phyloP scores from a whole-genome alignment of 35 echinoderm and acorn worm species.

The Stichopus chloronotus region DNA sequence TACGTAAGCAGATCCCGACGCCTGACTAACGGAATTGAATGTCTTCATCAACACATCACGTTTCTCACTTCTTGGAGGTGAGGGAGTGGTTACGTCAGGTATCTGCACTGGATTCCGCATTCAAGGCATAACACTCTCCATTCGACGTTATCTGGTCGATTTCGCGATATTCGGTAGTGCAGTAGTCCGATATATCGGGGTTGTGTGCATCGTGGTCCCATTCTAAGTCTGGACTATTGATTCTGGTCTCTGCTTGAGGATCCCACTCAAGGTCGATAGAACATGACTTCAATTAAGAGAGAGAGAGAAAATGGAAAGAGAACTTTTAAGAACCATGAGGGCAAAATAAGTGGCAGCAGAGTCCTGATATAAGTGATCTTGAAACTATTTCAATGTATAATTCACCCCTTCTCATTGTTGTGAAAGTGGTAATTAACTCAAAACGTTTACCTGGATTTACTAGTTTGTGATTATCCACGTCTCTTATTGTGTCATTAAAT shows the following conservation, averaged over 20 bases:
- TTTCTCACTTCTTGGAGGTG: too few species aligned
- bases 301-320: not conserved
- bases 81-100: too few species aligned
- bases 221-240: slow-evolving; percentile 45
- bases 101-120: not conserved
- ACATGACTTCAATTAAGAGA: not conserved
- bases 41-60: too few species aligned
- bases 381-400: not conserved
- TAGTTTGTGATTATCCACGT: too few species aligned
- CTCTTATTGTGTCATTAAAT: too few species aligned
- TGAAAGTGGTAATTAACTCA: too few species aligned
- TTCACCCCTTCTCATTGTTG: too few species aligned
- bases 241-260: slow-evolving; percentile 24
- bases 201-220: slow-evolving; percentile 45
- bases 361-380: not conserved
- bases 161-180: not conserved
- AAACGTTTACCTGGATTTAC: too few species aligned
- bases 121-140: not conserved
- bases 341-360: not conserved
- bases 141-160: not conserved
- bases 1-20: too few species aligned
- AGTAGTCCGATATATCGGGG: slow-evolving; percentile 33
- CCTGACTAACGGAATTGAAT: too few species aligned
- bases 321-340: not conserved
- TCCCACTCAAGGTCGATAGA: slow-evolving; percentile 55